Percentiles rank a stretch among this genome's conserved stretches.
These are phyloP conservation scores for Torymus tubicola DNA, from an alignment of 2,888 invertebrate species.

Conservation along the genomic window DNA sequence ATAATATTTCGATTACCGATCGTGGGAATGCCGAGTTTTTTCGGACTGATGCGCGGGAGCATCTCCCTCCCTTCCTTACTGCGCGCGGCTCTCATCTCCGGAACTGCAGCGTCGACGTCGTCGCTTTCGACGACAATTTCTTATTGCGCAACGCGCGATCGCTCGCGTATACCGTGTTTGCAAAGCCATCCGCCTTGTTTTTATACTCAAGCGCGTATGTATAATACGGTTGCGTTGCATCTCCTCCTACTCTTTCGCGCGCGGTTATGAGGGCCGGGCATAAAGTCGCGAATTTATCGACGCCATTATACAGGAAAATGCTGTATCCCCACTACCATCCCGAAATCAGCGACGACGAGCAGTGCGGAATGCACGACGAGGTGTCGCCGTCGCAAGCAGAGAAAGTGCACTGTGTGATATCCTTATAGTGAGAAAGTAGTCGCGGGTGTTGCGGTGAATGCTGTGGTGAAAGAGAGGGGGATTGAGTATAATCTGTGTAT, in stretches of 20 bases:
- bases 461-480: no score
- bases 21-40: slow-evolving; percentile 63
- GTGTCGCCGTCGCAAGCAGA: slow-evolving; percentile 22
- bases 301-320: slow-evolving; percentile 9
- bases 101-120: slow-evolving; percentile 23
- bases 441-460: background rate
- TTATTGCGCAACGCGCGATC: slow-evolving; percentile 54
- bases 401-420: slow-evolving; percentile 7
- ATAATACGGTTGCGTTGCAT: background rate
- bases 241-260: background rate
- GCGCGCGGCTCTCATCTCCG: slow-evolving; percentile 6
- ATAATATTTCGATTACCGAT: slow-evolving; percentile 64
- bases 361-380: slow-evolving; percentile 11
- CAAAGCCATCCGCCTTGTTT: slow-evolving; percentile 36
- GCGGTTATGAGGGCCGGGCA: slow-evolving; percentile 43
- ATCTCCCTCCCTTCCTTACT: background rate
- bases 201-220: background rate
- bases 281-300: slow-evolving; percentile 62
- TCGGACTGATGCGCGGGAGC: slow-evolving; percentile 43
- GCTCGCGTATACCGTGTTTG: background rate
- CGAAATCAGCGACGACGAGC: background rate
- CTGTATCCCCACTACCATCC: no score
- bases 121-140: slow-evolving; percentile 34
- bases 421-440: slow-evolving; percentile 32
- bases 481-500: no score